phyloP scores from a whole-genome alignment of 2,113 vertebrate species.

The Podarcis muralis region DNA sequence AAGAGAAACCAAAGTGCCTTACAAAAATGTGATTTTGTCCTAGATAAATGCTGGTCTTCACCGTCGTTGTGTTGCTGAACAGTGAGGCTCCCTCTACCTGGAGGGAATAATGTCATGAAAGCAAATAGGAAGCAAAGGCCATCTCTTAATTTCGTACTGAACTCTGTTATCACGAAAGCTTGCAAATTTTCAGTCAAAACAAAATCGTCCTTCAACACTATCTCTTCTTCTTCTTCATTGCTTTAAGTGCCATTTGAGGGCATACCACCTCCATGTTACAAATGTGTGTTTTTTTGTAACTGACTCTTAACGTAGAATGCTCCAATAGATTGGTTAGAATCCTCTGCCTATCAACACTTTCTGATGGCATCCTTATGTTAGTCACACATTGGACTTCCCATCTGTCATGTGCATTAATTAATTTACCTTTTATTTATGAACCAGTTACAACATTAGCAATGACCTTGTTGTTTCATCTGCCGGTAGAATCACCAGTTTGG shows the following conservation, averaged over 20 bases:
- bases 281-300: background rate
- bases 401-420: constrained; percentile 5
- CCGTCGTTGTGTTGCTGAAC: background rate
- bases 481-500: background rate
- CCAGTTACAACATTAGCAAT: background rate
- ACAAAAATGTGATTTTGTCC: no score
- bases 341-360: background rate
- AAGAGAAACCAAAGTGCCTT: no score
- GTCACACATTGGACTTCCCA: background rate
- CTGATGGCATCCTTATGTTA: background rate
- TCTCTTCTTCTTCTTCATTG: background rate
- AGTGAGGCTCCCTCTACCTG: background rate
- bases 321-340: background rate
- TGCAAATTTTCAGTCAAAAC: background rate
- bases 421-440: constrained; percentile 1
- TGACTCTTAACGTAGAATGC: background rate
- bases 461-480: background rate
- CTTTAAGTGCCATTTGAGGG: background rate
- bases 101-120: background rate
- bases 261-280: background rate
- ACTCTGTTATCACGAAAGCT: background rate
- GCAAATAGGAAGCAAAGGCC: background rate
- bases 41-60: background rate
- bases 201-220: background rate
- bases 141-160: background rate